Base-by-base conservation (phyloP, 2,797 vertebrate genomes). In the Brachymystax lenok region DNA sequence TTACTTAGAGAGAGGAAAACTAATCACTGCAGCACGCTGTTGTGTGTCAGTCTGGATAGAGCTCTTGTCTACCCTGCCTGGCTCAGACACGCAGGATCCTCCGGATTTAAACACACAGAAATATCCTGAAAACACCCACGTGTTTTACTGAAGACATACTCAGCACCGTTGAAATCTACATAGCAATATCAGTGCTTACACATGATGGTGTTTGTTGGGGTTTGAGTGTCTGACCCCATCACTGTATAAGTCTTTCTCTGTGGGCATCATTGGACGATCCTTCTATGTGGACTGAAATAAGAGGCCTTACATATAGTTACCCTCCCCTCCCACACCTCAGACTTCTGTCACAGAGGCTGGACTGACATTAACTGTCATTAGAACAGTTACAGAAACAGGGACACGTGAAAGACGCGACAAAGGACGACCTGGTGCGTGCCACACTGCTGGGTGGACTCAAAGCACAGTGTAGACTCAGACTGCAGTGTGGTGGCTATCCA, bases 361-460 rank as follows among this genome's bases (percentile, higher is more conserved):
- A 24, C 16, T 16, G 52, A 54, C 52, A 3, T n/a, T n/a, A n/a
- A n/a, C n/a, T n/a, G 21, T 13, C 59, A 63, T 79, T 75, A 79
- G 56, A 75, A 72, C 63, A 40, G 54, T 71, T 72, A 30, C 78
- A 59, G 54, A 30, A 78, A 71, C 35, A 70, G 61, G 35, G 69
- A 30, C 16, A n/a, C 28, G 28, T 6, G 28, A 30, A 27, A 67
- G 64, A 67, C 13, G 27, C 4, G 27, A 14, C 64, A 67, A 8
- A 4, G 14, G 28, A 30, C 3, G 64, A 67, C 24, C 64, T 30
- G 24, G 54, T n/a, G 54, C 10, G 12, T 46, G 40, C 40, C 40
- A 46, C 10, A 10, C 10, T 46, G 40, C 10, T 46, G 40, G 10
- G 40, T 46, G 40, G 10, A 46, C 40, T 46, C 40, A 46, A 3